Conservation (phyloP, 2,797 vertebrate species). For the Danio aesculapii region DNA sequence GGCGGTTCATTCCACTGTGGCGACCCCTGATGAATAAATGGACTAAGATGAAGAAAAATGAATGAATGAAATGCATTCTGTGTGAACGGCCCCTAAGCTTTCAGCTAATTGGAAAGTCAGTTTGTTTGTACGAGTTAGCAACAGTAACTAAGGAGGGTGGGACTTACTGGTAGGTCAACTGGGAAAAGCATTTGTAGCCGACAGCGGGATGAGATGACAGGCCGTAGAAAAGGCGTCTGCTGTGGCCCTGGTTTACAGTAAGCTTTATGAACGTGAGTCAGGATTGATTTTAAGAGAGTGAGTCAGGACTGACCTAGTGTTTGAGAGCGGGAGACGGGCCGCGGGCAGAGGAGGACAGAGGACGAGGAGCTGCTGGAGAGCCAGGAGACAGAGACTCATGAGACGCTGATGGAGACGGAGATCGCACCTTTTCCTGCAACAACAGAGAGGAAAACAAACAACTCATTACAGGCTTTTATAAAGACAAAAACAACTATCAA, state of each 20-base stretch:
- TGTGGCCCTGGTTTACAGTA: not conserved
- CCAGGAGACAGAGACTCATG: conserved; percentile 53
- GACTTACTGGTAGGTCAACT: not conserved
- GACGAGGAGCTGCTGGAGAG: conserved; percentile 58
- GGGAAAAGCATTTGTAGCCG: not conserved
- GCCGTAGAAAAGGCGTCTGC: not conserved
- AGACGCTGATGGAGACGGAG: conserved; percentile 56
- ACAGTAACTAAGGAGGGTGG: too few species aligned
- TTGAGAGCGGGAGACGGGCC: conserved; percentile 54
- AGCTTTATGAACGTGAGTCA: not conserved
- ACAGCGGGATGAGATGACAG: not conserved
- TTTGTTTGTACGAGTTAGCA: too few species aligned
- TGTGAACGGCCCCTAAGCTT: too few species aligned
- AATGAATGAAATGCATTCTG: too few species aligned
- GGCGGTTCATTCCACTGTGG: too few species aligned
- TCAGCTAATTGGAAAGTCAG: too few species aligned
- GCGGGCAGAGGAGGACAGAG: conserved; percentile 54
- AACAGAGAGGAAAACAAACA: not conserved
- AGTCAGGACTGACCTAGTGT: conserved; percentile 56
- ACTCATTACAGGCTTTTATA: not conserved
- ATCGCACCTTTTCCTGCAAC: conserved; percentile 54
- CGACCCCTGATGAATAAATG: too few species aligned
- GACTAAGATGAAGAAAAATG: too few species aligned
- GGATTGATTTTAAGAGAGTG: not conserved
- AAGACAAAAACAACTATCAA: too few species aligned